These are phyloP conservation scores for Nomada ruficornis DNA, from an alignment of 2,888 invertebrate genomes.

Conservation along the genomic window DNA sequence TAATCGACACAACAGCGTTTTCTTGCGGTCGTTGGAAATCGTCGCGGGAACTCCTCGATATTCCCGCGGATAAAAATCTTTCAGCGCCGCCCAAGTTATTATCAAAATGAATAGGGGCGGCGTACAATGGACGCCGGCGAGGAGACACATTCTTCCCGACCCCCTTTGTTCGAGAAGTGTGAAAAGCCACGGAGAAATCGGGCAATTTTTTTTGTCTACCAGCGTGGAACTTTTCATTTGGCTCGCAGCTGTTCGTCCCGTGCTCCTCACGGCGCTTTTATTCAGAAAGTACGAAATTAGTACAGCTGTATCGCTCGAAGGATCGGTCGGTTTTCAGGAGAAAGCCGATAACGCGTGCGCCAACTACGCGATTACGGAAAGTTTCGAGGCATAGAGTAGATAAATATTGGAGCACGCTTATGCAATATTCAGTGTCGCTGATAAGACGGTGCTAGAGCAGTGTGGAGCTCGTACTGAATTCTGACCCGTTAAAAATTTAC, in stretches of 20 bases:
- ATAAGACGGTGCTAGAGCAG: background rate
- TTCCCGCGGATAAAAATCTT: background rate
- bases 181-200: constrained; percentile 44
- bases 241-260: constrained; percentile 9
- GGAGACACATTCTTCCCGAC: constrained; percentile 28
- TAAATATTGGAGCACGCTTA: background rate
- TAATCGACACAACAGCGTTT: constrained; percentile 11
- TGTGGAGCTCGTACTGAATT: no score
- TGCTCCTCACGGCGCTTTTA: background rate
- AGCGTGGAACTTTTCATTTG: constrained; percentile 30
- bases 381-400: background rate
- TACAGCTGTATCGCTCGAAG: background rate
- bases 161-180: constrained; percentile 48
- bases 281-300: constrained; percentile 6
- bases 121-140: constrained; percentile 35
- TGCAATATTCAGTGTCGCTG: background rate
- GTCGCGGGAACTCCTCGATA: constrained; percentile 24
- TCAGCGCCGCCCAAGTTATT: constrained; percentile 30
- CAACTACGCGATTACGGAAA: constrained; percentile 10
- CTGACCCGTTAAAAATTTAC: no score
- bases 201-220: constrained; percentile 60
- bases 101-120: constrained; percentile 34
- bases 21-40: constrained; percentile 4
- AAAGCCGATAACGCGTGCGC: constrained; percentile 18
- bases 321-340: constrained; percentile 24